Percentiles rank a stretch among this genome's conserved stretches.
phyloP scores from a whole-genome alignment of 2,797 vertebrate species.

The Chaunax sp. region DNA sequence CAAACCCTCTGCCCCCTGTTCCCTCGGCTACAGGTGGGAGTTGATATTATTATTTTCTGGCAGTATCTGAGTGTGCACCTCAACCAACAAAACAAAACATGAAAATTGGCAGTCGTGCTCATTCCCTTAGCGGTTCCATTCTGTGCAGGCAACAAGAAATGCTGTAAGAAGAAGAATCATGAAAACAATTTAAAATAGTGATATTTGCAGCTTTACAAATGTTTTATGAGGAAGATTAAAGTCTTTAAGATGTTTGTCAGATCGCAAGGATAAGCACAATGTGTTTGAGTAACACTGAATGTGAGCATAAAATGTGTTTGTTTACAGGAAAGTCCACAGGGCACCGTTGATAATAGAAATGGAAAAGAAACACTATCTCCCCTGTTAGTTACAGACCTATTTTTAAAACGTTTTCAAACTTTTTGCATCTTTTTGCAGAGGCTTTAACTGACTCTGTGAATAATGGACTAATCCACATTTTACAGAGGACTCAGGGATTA shows the following conservation, averaged over 20 bases:
- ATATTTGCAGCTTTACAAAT: neutral
- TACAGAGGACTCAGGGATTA: constrained; percentile 23
- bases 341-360: neutral
- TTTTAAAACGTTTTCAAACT: constrained; percentile 3
- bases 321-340: neutral
- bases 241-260: neutral
- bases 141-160: neutral
- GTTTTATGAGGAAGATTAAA: neutral
- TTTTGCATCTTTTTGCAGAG: constrained; percentile 8
- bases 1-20: too few species aligned
- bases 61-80: neutral
- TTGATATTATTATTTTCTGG: neutral
- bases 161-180: neutral
- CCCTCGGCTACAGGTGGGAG: neutral
- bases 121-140: neutral
- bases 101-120: neutral
- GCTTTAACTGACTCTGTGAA: constrained; percentile 5
- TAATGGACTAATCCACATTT: constrained; percentile 24
- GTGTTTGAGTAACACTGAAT: neutral
- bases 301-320: neutral
- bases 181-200: neutral
- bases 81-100: neutral
- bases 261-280: neutral
- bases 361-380: neutral
- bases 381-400: neutral